Evolutionary conservation across 2,113 vertebrate genomes (phyloP).

Genomic region (Coptodon bakossiorum): DNA sequence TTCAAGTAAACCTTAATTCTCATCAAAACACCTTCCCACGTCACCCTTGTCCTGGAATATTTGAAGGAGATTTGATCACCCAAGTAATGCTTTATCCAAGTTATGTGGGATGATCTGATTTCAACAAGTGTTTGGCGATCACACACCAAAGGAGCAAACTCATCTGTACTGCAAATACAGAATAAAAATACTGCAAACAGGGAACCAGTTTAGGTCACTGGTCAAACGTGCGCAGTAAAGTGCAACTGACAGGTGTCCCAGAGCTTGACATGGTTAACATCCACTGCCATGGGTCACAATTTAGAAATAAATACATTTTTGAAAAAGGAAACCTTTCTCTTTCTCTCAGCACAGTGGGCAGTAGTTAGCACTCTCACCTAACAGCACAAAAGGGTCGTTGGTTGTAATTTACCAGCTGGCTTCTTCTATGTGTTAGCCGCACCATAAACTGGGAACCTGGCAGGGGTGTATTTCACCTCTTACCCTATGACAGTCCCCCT

Average conservation of each 20-base stretch:
- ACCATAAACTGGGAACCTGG: background rate
- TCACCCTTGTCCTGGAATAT: background rate
- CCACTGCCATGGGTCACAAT: too few relatives aligned
- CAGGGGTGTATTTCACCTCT: accelerated
- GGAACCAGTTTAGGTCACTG: background rate
- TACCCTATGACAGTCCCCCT: background rate
- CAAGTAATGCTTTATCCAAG: background rate
- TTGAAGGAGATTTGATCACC: background rate
- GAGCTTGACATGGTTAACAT: too few relatives aligned
- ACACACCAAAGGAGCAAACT: background rate
- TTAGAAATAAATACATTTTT: background rate
- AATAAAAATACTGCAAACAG: accelerated
- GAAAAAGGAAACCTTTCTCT: background rate
- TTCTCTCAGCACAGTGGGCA: background rate
- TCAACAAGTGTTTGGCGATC: background rate
- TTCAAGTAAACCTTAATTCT: background rate
- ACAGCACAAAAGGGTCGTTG: background rate
- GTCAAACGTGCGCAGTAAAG: background rate
- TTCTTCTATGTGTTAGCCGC: background rate
- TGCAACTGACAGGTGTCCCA: too few relatives aligned
- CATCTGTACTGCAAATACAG: background rate
- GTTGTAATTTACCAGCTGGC: background rate
- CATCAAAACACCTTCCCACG: background rate
- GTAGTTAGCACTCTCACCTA: background rate
- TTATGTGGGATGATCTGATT: background rate